Conservation (phyloP, 2,113 vertebrate species). For the Plecturocebus donacophilus region DNA sequence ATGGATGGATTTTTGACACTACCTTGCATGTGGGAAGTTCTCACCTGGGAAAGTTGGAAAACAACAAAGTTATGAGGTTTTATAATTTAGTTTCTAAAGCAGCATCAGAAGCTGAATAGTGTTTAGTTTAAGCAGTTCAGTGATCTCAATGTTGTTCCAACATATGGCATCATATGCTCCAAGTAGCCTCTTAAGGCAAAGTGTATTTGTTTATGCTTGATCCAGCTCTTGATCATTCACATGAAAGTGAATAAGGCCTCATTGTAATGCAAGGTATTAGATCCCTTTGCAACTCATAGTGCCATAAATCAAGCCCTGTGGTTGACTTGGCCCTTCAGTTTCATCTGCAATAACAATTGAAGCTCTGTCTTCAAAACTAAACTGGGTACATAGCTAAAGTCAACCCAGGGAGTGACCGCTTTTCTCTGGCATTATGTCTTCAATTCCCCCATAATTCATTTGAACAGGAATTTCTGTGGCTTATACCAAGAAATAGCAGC, state of each 20-base stretch:
- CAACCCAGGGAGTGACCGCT: not conserved
- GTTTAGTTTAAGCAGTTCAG: not conserved
- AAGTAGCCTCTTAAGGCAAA: not conserved
- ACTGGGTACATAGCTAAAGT: not conserved
- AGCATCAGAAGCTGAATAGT: not conserved
- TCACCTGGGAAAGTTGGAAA: not conserved
- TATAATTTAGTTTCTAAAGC: not conserved
- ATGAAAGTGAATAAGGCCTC: slow-evolving; percentile 75
- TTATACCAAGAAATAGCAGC: not conserved
- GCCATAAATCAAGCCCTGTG: slow-evolving; percentile 74
- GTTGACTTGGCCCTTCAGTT: slow-evolving; percentile 75
- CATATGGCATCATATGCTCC: not conserved
- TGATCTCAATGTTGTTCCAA: not conserved
- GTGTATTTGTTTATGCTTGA: slow-evolving; percentile 62
- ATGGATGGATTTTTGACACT: not conserved
- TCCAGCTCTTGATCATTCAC: slow-evolving; percentile 63
- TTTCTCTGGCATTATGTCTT: not conserved
- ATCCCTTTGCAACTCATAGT: slow-evolving; percentile 79
- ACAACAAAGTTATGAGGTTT: not conserved
- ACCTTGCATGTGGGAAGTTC: not conserved
- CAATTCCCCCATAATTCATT: slow-evolving; percentile 11
- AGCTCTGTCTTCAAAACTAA: slow-evolving; percentile 76
- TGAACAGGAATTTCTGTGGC: not conserved
- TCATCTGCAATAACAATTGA: slow-evolving; percentile 73
- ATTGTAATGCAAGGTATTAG: slow-evolving; percentile 70